Conservation (phyloP, 2,888 invertebrate species). For the Caenorhabditis sp. region DNA sequence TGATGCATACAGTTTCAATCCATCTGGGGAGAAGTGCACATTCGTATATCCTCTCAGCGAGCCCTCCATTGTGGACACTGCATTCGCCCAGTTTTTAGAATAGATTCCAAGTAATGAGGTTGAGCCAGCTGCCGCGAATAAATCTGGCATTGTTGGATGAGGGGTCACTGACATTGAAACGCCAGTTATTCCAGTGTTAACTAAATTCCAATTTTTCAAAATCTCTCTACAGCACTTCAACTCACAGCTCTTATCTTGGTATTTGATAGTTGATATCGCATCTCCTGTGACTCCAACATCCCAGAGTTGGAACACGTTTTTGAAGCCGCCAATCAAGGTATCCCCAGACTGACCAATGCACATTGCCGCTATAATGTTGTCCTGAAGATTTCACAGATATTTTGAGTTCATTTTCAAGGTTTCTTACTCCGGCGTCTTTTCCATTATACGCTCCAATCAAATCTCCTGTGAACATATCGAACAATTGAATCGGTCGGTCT, state of each 20-base stretch:
- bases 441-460: conserved; percentile 36
- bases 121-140: conserved; percentile 51
- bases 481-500: conserved; percentile 63
- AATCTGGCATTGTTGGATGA: conserved; percentile 40
- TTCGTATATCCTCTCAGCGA: conserved; percentile 45
- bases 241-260: conserved; percentile 38
- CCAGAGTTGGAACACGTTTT: conserved; percentile 57
- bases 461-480: conserved; percentile 27
- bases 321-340: conserved; percentile 44
- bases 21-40: conserved; percentile 40
- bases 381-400: conserved; percentile 19
- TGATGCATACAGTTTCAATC: conserved; percentile 51
- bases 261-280: conserved; percentile 1
- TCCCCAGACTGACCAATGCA: conserved; percentile 23
- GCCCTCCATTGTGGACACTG: conserved; percentile 50
- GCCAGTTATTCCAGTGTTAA: conserved; percentile 44
- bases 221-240: not conserved
- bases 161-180: conserved; percentile 27
- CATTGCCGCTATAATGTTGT: conserved; percentile 48
- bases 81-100: conserved; percentile 38
- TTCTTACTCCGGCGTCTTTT: conserved; percentile 50
- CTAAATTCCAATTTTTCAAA: not conserved
- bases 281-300: conserved; percentile 36
- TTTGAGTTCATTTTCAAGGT: not conserved
- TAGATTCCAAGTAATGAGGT: conserved; percentile 31